phyloP scores from a whole-genome alignment of 35 echinoderm and acorn worm species.

The Apostichopus californicus region DNA sequence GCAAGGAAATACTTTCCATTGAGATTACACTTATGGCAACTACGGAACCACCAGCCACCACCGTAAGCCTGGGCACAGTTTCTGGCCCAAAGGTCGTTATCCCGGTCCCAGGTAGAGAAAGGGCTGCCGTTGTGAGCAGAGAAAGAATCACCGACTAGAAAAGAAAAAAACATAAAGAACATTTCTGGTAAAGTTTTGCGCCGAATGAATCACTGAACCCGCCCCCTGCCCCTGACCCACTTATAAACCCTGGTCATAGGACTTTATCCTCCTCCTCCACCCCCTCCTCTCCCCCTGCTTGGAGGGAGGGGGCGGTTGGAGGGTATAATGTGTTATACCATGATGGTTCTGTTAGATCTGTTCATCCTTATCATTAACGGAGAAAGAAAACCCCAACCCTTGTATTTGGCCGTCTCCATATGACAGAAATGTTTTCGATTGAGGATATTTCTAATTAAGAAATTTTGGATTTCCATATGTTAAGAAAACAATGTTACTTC shows the following conservation, averaged over 20 bases:
- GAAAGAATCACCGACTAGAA: constrained; percentile 49
- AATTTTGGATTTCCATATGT: too few relatives aligned
- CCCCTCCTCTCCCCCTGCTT: neutral
- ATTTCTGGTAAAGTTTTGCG: neutral
- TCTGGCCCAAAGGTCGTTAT: constrained; percentile 56
- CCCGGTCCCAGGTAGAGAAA: constrained; percentile 58
- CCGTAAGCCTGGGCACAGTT: constrained; percentile 55
- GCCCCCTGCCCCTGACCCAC: too few relatives aligned
- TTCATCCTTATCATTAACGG: too few relatives aligned
- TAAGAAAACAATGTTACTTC: too few relatives aligned
- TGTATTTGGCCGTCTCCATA: too few relatives aligned
- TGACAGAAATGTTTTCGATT: too few relatives aligned
- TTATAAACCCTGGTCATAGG: too few relatives aligned
- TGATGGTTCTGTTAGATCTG: too few relatives aligned
- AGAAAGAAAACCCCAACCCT: too few relatives aligned
- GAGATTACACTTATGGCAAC: constrained; percentile 51
- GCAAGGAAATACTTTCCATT: constrained; percentile 57
- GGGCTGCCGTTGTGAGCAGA: constrained; percentile 44
- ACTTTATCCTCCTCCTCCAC: neutral
- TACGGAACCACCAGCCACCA: constrained; percentile 66
- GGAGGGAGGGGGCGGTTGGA: neutral
- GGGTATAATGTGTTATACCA: too few relatives aligned
- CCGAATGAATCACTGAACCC: too few relatives aligned
- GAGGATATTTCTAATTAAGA: too few relatives aligned
- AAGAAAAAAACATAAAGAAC: neutral